Evolutionary conservation across 2,113 vertebrate genomes (phyloP).

Genomic region (Fregata magnificens): DNA sequence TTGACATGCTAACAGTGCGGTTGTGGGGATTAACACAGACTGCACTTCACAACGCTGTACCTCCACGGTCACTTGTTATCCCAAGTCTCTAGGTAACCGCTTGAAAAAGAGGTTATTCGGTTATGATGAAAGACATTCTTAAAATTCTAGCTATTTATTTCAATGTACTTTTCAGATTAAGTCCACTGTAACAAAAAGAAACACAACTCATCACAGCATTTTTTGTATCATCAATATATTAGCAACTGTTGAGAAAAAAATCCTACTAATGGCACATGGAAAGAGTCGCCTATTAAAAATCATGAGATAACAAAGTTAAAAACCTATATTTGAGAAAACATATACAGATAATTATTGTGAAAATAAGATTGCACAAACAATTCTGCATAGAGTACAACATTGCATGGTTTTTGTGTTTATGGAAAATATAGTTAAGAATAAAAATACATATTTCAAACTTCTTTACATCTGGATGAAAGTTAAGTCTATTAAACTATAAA

Average conservation of each 20-base stretch:
- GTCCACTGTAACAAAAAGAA: background rate
- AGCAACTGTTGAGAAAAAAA: background rate
- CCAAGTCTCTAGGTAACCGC: background rate
- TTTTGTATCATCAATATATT: background rate
- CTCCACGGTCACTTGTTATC: background rate
- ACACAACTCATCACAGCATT: background rate
- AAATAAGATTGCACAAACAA: background rate
- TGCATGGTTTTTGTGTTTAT: background rate
- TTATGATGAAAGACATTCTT: background rate
- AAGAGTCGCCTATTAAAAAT: background rate
- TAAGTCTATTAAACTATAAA: background rate
- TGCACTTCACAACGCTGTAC: accelerated
- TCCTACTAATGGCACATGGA: background rate
- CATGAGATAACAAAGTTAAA: background rate
- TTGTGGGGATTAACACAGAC: background rate
- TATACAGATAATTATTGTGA: background rate
- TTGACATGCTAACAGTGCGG: accelerated
- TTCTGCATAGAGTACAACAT: background rate
- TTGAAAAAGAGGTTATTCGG: background rate
- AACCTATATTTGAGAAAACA: background rate
- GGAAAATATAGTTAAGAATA: background rate
- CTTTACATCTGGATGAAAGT: background rate
- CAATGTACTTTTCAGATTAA: background rate
- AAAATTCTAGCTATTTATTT: background rate
- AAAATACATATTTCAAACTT: background rate